These are phyloP conservation scores for Agriotes lineatus DNA, from an alignment of 2,888 invertebrate genomes.

Conservation along the genomic window DNA sequence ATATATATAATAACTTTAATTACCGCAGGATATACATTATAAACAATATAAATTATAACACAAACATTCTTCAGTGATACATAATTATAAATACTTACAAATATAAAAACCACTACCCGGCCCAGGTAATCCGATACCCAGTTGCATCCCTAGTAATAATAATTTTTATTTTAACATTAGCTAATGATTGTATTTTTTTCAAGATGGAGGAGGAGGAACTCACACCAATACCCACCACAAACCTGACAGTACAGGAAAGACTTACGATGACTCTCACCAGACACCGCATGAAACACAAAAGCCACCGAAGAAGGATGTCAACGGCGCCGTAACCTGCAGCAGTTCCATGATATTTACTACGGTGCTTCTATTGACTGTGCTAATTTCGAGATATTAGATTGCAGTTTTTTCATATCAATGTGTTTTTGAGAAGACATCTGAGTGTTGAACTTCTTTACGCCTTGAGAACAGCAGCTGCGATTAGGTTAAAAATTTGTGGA, in stretches of 20 bases:
- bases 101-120: no score
- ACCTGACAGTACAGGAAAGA: background rate
- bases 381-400: constrained; percentile 17
- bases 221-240: background rate
- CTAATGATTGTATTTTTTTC: background rate
- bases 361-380: constrained; percentile 8
- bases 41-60: no score
- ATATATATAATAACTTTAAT: no score
- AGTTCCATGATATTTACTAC: constrained; percentile 1
- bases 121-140: no score
- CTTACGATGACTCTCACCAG: background rate
- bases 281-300: constrained; percentile 11
- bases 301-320: constrained; percentile 5
- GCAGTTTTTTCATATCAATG: constrained; percentile 17
- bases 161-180: no score
- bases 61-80: no score
- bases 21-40: no score
- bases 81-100: no score
- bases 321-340: background rate
- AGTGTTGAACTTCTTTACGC: constrained; percentile 11
- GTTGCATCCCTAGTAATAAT: no score
- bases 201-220: background rate
- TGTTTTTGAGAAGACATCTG: background rate
- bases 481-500: background rate
- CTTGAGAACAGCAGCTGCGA: background rate